Percentiles rank a stretch among this genome's conserved stretches.
phyloP scores from a whole-genome alignment of 35 echinoderm and acorn worm species.

The Patiria miniata region DNA sequence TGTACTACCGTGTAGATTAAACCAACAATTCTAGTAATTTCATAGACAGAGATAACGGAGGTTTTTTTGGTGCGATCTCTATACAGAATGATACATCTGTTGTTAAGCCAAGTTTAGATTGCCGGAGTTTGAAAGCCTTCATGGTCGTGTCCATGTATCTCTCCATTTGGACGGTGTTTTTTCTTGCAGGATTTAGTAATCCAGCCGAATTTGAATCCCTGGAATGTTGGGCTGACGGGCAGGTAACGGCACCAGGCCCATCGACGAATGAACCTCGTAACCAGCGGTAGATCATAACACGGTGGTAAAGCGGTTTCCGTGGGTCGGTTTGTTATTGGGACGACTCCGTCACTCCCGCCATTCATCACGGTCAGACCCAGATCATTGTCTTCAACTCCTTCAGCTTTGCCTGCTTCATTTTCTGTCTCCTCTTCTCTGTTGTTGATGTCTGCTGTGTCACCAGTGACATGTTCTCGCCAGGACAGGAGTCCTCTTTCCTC shows the following conservation, averaged over 20 bases:
- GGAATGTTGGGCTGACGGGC: slow-evolving; percentile 89
- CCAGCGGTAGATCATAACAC: slow-evolving; percentile 83
- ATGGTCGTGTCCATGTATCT: too few species aligned
- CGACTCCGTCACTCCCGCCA: slow-evolving; percentile 1
- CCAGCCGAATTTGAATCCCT: slow-evolving; percentile 46
- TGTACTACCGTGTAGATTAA: too few species aligned
- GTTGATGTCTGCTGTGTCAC: neutral
- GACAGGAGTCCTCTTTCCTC: slow-evolving; percentile 75
- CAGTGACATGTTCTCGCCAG: slow-evolving; percentile 5
- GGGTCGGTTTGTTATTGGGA: neutral
- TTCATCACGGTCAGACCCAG: slow-evolving; percentile 60
- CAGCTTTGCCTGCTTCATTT: neutral
- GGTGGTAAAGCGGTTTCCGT: neutral
- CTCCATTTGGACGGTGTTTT: too few species aligned
- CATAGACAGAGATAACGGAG: too few species aligned
- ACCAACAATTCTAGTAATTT: too few species aligned
- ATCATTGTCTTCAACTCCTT: neutral
- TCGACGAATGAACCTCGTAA: slow-evolving; percentile 71
- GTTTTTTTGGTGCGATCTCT: too few species aligned
- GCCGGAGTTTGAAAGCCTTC: too few species aligned
- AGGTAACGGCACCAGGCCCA: slow-evolving; percentile 69
- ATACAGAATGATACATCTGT: too few species aligned
- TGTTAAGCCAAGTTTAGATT: too few species aligned
- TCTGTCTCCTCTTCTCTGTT: neutral
- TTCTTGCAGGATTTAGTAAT: neutral